These are phyloP conservation scores for Acanthisitta chloris DNA, from an alignment of 2,113 vertebrate species.

Conservation along the genomic window DNA sequence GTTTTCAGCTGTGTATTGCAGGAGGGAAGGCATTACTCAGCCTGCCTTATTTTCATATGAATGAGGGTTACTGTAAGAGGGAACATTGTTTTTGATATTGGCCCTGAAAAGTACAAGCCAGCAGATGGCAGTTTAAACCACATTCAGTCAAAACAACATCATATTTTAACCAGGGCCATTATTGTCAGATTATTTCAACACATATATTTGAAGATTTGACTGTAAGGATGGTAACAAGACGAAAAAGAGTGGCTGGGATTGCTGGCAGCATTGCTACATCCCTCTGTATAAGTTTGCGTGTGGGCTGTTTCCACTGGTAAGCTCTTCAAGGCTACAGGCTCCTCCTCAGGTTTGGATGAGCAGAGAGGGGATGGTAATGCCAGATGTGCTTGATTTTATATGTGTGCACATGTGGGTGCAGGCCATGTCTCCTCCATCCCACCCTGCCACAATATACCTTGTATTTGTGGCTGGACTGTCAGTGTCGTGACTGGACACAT, in stretches of 20 bases:
- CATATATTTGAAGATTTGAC: neutral
- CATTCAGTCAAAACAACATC: conserved; percentile 49
- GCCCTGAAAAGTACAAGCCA: conserved; percentile 56
- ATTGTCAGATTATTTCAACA: conserved; percentile 3
- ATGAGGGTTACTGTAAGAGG: conserved; percentile 25
- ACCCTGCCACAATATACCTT: rapidly evolving
- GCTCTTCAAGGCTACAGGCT: neutral
- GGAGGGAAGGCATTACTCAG: neutral
- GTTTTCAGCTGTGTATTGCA: neutral
- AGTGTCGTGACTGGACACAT: rapidly evolving
- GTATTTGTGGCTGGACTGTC: neutral
- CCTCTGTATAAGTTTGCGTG: rapidly evolving
- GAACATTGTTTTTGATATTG: conserved; percentile 42
- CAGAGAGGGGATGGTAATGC: neutral
- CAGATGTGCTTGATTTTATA: neutral
- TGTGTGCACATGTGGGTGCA: neutral
- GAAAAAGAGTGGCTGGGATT: neutral
- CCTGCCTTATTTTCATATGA: conserved; percentile 42
- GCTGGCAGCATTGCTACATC: neutral
- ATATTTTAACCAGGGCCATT: conserved; percentile 37
- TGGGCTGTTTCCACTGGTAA: neutral
- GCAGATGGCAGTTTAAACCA: conserved; percentile 70
- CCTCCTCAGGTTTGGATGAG: neutral
- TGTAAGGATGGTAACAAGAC: neutral
- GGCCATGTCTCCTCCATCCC: neutral